Percentiles rank a stretch among this genome's conserved stretches.
These are phyloP conservation scores for Cercopithecus mona DNA, from an alignment of 2,113 vertebrate genomes.

Conservation along the genomic window DNA sequence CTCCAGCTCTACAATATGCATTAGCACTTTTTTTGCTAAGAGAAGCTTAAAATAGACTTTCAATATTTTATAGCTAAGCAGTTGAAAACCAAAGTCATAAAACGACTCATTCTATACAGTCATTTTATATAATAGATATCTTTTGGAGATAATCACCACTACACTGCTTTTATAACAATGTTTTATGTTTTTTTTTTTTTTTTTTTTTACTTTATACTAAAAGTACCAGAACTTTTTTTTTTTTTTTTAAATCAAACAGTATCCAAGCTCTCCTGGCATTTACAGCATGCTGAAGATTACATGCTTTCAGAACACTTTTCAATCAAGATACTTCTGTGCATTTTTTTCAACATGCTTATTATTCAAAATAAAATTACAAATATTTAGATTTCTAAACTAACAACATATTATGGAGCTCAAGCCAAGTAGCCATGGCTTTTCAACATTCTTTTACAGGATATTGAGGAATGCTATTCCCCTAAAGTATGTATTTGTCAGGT, in stretches of 20 bases:
- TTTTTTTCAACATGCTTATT: neutral
- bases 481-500: neutral
- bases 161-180: neutral
- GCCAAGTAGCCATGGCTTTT: neutral
- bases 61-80: neutral
- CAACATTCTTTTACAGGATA: neutral
- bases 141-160: neutral
- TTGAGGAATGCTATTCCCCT: neutral
- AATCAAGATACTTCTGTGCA: neutral
- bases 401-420: neutral
- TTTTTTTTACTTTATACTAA: neutral
- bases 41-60: neutral
- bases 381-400: slow-evolving; percentile 10
- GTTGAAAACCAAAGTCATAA: neutral
- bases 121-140: neutral
- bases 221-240: neutral
- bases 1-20: neutral
- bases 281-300: slow-evolving; percentile 28
- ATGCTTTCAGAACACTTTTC: neutral
- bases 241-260: slow-evolving; percentile 31
- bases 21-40: neutral
- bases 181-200: neutral
- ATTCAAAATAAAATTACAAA: neutral
- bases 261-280: neutral
- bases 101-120: neutral